These are phyloP conservation scores for Digitonthophagus gazella DNA, from an alignment of 2,888 invertebrate genomes.

Conservation along the genomic window DNA sequence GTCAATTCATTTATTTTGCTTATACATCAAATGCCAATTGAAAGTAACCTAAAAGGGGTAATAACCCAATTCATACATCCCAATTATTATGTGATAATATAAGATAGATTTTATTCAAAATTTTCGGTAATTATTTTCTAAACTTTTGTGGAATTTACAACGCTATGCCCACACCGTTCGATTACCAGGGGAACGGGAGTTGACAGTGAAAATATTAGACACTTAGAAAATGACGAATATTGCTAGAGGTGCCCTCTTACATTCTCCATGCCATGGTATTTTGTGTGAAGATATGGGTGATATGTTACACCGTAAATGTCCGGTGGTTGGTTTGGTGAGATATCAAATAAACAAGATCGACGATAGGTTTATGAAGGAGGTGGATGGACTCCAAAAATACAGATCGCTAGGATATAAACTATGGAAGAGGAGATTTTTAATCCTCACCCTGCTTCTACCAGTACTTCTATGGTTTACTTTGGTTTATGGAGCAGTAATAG, in stretches of 20 bases:
- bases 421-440: constrained; percentile 16
- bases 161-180: too few species aligned
- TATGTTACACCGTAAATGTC: constrained; percentile 30
- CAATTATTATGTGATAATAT: too few species aligned
- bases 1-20: too few species aligned
- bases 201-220: neutral
- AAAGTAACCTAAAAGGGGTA: too few species aligned
- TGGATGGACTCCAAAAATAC: constrained; percentile 18
- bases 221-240: neutral
- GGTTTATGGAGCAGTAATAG: constrained; percentile 29
- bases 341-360: constrained; percentile 26
- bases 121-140: too few species aligned
- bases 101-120: too few species aligned
- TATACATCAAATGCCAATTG: too few species aligned
- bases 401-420: constrained; percentile 22
- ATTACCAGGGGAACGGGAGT: neutral
- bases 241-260: neutral
- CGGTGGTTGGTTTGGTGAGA: constrained; percentile 29
- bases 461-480: constrained; percentile 28
- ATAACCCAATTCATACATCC: too few species aligned
- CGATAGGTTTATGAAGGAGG: constrained; percentile 19
- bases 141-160: too few species aligned
- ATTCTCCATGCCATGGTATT: neutral
- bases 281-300: neutral
- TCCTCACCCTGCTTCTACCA: constrained; percentile 24